A percentile compares a stretch with the other conserved stretches of the same genome.
Conservation (phyloP, 2,113 vertebrate genomes). For the Leuciscus idus region DNA sequence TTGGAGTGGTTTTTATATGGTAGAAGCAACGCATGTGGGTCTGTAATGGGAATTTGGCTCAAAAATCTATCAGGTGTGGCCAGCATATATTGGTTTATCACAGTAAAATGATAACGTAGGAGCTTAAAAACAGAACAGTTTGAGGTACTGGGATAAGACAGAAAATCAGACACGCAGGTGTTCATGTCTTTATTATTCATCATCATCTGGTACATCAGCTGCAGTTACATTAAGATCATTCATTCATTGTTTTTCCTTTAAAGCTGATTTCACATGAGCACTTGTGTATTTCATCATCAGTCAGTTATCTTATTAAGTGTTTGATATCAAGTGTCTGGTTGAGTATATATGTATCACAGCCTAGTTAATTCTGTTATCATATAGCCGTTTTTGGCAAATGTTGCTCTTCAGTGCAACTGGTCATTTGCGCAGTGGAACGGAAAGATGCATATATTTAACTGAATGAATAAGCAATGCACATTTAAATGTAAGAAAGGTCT, state of each 20-base stretch:
- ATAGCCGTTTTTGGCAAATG: not conserved
- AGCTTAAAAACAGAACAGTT: not conserved
- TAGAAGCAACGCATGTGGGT: not conserved
- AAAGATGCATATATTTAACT: not conserved
- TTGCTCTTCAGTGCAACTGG: not conserved
- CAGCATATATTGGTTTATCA: not conserved
- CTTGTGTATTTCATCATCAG: slow-evolving; percentile 5
- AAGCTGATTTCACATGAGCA: not conserved
- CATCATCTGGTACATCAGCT: not conserved
- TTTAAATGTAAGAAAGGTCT: not conserved
- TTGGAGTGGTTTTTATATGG: not conserved
- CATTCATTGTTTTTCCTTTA: not conserved
- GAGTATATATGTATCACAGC: not conserved
- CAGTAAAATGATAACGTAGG: not conserved
- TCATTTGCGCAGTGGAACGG: not conserved
- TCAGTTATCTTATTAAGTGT: not conserved
- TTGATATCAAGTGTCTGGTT: slow-evolving; percentile 4
- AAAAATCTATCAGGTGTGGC: not conserved
- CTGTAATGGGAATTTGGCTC: not conserved
- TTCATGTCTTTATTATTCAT: not conserved
- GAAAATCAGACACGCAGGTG: not conserved
- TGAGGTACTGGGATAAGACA: not conserved
- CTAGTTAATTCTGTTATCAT: not conserved
- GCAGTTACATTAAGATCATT: not conserved
- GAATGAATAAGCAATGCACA: not conserved